Base-by-base conservation (phyloP, 2,113 vertebrate species). In the Erinaceus europaeus region DNA sequence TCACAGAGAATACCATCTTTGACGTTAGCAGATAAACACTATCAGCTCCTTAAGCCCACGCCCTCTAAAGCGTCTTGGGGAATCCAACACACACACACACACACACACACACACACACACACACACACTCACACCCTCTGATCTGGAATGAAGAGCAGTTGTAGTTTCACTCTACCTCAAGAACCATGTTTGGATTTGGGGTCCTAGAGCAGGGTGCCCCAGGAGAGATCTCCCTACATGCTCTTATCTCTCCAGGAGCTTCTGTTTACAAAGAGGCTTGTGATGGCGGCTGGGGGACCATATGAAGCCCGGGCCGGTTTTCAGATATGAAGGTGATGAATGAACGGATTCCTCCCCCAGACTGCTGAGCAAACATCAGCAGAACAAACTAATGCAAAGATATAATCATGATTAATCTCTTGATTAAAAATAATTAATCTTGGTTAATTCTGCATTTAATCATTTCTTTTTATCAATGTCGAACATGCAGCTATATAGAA, bases 361-460 rank as follows among this genome's bases (percentile, higher is more conserved):
- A 94, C 87, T 93, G 92, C 86, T 89, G 88, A 94, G 94, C 89
- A 91, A 94, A 95, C 89, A 92, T 92, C 93, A 90, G 76, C 92
- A 44, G 52, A 94, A 75, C 84, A 93, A 93, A 92, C 82, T 64
- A 93, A 95, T 77, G 81, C 93, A 94, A 92, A 95, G 92, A 94
- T 96, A 88, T 94, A 96, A 96, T 96, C 85, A 2, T 95, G 95
- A 96, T 96, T 96, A 95, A 96, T 95, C 91, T 95, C 91, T 73
- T 84, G 93, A 95, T 96, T 96, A 96, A 91, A n/a, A 92, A 95
- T 94, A 96, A 96, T 96, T 94, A 96, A 96, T 96, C 95, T 93
- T 94, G 93, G 93, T 94, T 96, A 96, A 96, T 95, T 94, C 92
- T 88, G 91, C 94, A 95, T 94, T 96, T 95, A 96, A 96, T 96